Evolutionary conservation across 1,140 invertebrate species (phyloP).

Genomic region (Caerostris extrusa): DNA sequence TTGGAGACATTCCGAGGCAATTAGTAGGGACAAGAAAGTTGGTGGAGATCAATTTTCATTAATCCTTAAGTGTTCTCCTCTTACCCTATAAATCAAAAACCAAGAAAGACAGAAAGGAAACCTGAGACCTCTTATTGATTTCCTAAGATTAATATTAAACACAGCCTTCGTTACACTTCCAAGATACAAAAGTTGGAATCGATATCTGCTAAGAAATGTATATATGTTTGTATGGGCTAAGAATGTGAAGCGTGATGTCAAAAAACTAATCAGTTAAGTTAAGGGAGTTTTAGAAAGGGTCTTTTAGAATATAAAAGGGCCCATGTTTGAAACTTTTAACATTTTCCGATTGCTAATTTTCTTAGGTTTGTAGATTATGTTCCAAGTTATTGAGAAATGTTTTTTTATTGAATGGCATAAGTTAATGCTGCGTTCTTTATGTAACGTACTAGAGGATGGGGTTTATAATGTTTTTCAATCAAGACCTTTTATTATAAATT

Average conservation of each 20-base stretch:
- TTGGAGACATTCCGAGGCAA: not conserved
- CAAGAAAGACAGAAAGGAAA: not conserved
- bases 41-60: constrained; percentile 23
- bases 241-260: not conserved
- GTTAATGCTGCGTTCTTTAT: too few species aligned
- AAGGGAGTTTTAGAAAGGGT: not conserved
- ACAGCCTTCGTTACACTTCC: not conserved
- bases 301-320: too few species aligned
- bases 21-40: not conserved
- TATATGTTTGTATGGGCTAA: too few species aligned
- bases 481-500: too few species aligned
- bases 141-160: constrained; percentile 9
- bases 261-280: not conserved
- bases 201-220: not conserved
- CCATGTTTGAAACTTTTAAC: too few species aligned
- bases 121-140: not conserved
- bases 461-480: too few species aligned
- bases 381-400: too few species aligned
- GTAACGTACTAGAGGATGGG: too few species aligned
- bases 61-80: not conserved
- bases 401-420: too few species aligned
- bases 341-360: too few species aligned
- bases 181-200: not conserved
- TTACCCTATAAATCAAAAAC: not conserved
- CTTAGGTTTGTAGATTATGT: too few species aligned